Conservation (phyloP, 2,797 vertebrate genomes). For the Eulemur rubriventer region DNA sequence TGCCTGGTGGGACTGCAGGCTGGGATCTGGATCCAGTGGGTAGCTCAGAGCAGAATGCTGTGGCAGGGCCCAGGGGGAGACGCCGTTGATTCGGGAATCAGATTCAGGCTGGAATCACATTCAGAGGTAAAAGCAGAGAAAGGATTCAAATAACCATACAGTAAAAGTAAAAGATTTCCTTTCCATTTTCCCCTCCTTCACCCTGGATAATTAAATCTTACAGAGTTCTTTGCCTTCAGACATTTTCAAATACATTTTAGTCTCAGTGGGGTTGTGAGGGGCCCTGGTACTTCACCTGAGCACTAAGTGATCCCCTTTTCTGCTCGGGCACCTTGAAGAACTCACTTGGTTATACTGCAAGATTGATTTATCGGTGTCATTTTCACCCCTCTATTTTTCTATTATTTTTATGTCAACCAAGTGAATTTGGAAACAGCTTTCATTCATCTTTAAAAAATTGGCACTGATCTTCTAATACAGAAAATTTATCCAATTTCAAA, state of each 20-base stretch:
- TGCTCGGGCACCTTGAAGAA: background rate
- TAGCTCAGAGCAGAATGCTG: conserved; percentile 84
- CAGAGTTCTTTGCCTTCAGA: background rate
- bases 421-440: background rate
- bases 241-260: background rate
- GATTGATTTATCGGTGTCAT: background rate
- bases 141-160: background rate
- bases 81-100: conserved; percentile 91
- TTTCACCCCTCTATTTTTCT: background rate
- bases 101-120: conserved; percentile 89
- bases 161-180: background rate
- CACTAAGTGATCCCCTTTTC: background rate
- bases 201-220: background rate
- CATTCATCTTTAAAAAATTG: conserved; percentile 20
- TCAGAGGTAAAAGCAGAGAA: background rate
- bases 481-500: background rate
- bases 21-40: conserved; percentile 85
- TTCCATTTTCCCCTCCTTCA: no score
- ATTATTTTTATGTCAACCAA: background rate
- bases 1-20: conserved; percentile 89
- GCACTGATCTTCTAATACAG: background rate
- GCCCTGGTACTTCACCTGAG: rapidly evolving
- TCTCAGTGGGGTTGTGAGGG: background rate
- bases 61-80: conserved; percentile 88
- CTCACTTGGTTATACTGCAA: background rate